A percentile compares a stretch with the other conserved stretches of the same genome.
These are phyloP conservation scores for Dioctria rufipes DNA, from an alignment of 2,888 invertebrate species.

Conservation along the genomic window DNA sequence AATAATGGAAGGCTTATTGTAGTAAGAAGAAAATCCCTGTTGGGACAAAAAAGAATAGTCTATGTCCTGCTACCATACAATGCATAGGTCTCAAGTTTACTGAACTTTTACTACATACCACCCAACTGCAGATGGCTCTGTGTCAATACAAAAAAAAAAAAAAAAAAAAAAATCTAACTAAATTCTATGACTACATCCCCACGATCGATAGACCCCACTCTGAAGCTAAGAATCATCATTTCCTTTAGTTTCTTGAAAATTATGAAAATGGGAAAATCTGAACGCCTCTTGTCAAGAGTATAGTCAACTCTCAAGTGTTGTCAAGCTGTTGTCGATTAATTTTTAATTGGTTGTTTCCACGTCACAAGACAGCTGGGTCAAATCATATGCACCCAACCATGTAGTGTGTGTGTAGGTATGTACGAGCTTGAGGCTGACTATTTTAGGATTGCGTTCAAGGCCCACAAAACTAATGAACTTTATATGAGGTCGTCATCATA, in stretches of 20 bases:
- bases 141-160: no score
- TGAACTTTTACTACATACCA: background rate
- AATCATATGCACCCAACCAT: no score
- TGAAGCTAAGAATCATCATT: background rate
- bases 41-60: slow-evolving; percentile 12
- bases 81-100: background rate
- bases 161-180: no score
- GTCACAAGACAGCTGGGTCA: background rate
- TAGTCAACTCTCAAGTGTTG: no score
- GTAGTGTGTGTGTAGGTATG: no score
- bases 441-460: background rate
- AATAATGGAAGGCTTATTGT: slow-evolving; percentile 10
- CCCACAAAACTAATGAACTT: background rate
- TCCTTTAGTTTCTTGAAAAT: background rate
- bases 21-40: background rate
- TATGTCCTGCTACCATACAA: background rate
- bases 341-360: background rate
- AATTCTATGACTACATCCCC: background rate
- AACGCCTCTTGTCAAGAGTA: background rate
- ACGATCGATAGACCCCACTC: background rate
- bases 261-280: background rate
- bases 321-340: background rate
- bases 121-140: no score
- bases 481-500: slow-evolving; percentile 1
- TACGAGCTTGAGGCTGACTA: background rate